Evolutionary conservation across 2,113 vertebrate species (phyloP), one percentile per base, ranked within the genome.

Genomic region (Corydoras sp.): DNA sequence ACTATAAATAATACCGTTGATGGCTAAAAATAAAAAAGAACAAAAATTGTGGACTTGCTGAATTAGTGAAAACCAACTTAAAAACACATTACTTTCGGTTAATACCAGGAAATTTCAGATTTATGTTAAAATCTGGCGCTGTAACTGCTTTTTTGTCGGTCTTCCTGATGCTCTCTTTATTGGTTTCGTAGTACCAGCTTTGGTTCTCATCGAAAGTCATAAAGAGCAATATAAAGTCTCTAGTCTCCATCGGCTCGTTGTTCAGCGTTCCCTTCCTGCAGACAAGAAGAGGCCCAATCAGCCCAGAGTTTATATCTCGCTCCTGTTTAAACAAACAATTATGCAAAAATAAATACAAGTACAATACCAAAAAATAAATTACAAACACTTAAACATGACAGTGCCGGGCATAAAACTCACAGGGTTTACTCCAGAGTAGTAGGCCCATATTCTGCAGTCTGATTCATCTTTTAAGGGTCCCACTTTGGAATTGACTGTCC

Each of bases 121-220:
- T 89, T 0, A 89, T 84, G 71, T 81, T 85, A 1, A 12, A 75
- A 68, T 84, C 72, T 49, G 72, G 73, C 32, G 79, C 77, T 62
- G 75, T 30, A 2, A 64, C 3, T 35, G 77, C 83, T 31, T 72
- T 79, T 68, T 65, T 76, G 67, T 54, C 84, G 58, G 75, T 76
- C 54, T 84, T 85, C 67, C 82, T 79, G 67, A 91, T 76, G 2
- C 24, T 81, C 68, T 87, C 85, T 11, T 64, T 64, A 77, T 85
- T 89, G 62, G 84, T 86, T 32, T 92, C 80, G 0, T 91, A 94
- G 83, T 97, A 97, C 97, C 95, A 99, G 75, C 95, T 98, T 85
- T 92, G 92, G 18, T 92, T 93, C 84, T 99, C 96, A 75, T 98
- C 93, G 76, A 98, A 98, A 18, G 85, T 89, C 94, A 96, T 97